Base-by-base conservation (phyloP, 2,888 invertebrate species). In the Podabrus alpinus region DNA sequence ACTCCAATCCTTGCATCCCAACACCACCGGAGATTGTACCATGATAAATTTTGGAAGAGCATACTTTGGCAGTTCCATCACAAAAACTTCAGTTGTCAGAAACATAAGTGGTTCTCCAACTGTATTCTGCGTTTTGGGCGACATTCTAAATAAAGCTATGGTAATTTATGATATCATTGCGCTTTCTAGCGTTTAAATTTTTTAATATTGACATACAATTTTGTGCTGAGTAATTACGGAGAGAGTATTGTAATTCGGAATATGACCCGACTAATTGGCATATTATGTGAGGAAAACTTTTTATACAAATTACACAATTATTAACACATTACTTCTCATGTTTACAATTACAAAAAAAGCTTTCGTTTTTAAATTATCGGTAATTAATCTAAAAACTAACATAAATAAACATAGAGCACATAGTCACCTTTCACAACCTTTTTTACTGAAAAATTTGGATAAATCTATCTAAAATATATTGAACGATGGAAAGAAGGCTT, bases 21-120 rank as follows among this genome's bases (percentile, higher is more conserved):
- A 86, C 25, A 80, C 84, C 0, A 85, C 83, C 9, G 84, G 83
- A 2, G 85, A 87, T 64, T 86, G 88, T 68, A 86, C 87, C 4
- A 80, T 89, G 16, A 79, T 89, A 1, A 85, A 88, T 77, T 89
- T 89, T 78, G 84, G 87, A 0, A 82, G 81, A 24, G 87, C 87
- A 0, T 87, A 87, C 76, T 83, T 84, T 21, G 87, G 87, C 2
- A 84, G 86, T 1, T 76, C 78, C n/a, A 82, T 81, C 24, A 84
- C 82, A 21, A 84, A 85, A 75, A 85, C 86, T 9, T 77, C 89
- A 4, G 79, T 87, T 2, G 81, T 89, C 1, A 82, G 85, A 76
- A 89, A 89, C 81, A 74, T 82, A 15, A 89, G 89, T 25, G 86
- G 88, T 0, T 83, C 83, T 24, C 79, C 80, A 10, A 81, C 86